These are phyloP conservation scores for Elephas maximus DNA, from an alignment of 2,113 vertebrate species.

Conservation along the genomic window DNA sequence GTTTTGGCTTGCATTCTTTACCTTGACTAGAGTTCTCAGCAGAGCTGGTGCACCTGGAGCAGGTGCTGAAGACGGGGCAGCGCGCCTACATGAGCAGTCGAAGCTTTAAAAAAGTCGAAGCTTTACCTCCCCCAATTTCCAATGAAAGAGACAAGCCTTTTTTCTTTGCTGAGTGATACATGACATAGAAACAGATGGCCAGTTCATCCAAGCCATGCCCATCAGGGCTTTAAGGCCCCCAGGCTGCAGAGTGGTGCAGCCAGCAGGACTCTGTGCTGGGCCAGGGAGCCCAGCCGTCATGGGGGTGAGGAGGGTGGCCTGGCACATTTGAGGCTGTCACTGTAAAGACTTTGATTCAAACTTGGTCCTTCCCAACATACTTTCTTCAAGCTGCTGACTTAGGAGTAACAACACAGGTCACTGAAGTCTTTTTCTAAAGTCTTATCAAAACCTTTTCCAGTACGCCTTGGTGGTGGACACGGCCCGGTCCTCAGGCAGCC, in stretches of 20 bases:
- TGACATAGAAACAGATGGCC: not conserved
- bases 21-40: not conserved
- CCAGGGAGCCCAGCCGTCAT: not conserved
- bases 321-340: not conserved
- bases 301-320: not conserved
- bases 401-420: not conserved
- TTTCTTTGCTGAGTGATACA: not conserved
- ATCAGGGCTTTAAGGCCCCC: too few species aligned
- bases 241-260: not conserved
- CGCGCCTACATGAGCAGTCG: not conserved
- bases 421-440: not conserved
- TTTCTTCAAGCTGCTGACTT: not conserved
- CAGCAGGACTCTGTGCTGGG: not conserved
- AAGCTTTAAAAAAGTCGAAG: not conserved
- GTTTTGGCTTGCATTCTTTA: not conserved
- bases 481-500: not conserved
- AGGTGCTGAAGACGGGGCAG: not conserved
- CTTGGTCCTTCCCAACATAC: not conserved
- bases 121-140: not conserved
- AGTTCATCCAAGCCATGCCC: accelerated
- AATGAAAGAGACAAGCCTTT: not conserved
- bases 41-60: not conserved
- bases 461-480: accelerated
- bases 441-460: not conserved
- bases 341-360: not conserved